A percentile compares a stretch with the other conserved stretches of the same genome.
Evolutionary conservation across 2,113 vertebrate species (phyloP).

Genomic region (Crypturellus undulatus): DNA sequence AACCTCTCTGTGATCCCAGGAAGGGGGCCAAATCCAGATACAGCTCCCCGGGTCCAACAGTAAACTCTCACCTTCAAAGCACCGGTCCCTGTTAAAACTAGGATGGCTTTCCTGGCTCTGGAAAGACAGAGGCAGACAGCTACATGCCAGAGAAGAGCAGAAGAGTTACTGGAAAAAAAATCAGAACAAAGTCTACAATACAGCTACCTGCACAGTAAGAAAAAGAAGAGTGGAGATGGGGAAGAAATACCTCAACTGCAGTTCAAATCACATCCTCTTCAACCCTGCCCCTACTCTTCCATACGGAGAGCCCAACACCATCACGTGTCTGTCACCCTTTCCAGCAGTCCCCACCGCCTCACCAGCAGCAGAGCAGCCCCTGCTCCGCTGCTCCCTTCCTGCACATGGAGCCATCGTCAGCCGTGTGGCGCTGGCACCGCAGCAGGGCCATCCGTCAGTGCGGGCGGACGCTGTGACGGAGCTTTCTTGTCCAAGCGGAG

Average conservation of each 20-base stretch:
- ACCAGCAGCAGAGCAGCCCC: neutral
- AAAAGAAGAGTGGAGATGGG: neutral
- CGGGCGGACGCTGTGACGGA: neutral
- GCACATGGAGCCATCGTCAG: neutral
- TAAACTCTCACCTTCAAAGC: neutral
- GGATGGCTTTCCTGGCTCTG: neutral
- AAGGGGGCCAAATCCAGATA: neutral
- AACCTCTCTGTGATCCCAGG: neutral
- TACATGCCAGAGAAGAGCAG: neutral
- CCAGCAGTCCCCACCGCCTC: neutral
- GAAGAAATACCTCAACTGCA: neutral
- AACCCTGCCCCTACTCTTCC: neutral
- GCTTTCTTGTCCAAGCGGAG: constrained; percentile 48
- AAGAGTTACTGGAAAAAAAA: neutral
- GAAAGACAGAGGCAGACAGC: neutral
- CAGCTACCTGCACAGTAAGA: neutral
- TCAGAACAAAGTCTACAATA: neutral
- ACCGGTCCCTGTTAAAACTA: neutral
- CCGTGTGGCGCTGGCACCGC: neutral
- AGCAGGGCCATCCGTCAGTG: constrained; percentile 20
- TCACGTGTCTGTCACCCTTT: neutral
- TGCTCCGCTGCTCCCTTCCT: neutral
- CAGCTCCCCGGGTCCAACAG: neutral
- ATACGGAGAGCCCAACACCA: neutral
- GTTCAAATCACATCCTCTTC: neutral